A percentile compares a stretch with the other conserved stretches of the same genome.
Conservation (phyloP, 2,113 vertebrate genomes). For the Cyanocitta stelleri region DNA sequence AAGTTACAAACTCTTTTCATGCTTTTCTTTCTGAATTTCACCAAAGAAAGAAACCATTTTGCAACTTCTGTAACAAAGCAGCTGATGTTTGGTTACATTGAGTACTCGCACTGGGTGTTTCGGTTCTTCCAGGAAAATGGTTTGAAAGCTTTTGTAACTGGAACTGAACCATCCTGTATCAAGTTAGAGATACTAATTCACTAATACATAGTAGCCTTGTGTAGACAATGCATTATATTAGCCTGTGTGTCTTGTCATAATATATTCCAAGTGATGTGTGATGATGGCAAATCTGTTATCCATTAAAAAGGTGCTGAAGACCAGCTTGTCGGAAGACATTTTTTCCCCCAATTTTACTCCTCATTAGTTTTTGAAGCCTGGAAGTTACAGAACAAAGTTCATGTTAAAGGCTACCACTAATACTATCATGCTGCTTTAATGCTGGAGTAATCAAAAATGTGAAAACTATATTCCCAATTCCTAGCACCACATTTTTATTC, state of each 20-base stretch:
- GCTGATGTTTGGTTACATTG: neutral
- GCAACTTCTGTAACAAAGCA: neutral
- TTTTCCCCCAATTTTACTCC: neutral
- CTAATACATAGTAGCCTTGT: neutral
- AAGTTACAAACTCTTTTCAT: neutral
- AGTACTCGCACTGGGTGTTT: neutral
- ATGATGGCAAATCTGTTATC: constrained; percentile 40
- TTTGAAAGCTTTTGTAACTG: neutral
- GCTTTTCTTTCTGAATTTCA: neutral
- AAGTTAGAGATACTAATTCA: neutral
- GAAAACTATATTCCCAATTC: constrained; percentile 27
- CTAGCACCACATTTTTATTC: constrained; percentile 31
- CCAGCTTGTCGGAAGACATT: constrained; percentile 16
- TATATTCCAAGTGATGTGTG: constrained; percentile 16
- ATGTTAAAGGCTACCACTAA: constrained; percentile 27
- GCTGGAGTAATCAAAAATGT: constrained; percentile 9
- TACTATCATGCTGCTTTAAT: constrained; percentile 21
- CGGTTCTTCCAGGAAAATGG: neutral
- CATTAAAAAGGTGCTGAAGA: constrained; percentile 59
- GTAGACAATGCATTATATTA: neutral
- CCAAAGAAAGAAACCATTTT: neutral
- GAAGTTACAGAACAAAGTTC: constrained; percentile 43
- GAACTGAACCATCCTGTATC: neutral
- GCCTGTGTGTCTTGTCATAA: constrained; percentile 23
- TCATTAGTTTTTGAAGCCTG: constrained; percentile 50